Evolutionary conservation across 2,888 invertebrate species (phyloP), one percentile per base, ranked within the genome.

Genomic region (Clusia tigrina): DNA sequence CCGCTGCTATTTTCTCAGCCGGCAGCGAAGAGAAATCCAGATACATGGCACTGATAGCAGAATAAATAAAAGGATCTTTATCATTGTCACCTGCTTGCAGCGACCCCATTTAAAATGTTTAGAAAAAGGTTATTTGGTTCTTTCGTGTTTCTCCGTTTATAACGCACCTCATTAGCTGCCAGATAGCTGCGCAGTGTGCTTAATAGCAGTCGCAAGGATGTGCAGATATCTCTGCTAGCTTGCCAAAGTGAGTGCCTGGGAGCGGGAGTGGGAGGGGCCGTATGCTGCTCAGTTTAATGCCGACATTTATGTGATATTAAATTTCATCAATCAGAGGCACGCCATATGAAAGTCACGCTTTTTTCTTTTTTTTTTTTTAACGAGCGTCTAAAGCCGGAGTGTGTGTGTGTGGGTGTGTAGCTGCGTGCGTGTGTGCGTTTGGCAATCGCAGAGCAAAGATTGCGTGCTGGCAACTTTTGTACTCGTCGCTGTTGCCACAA

Each of bases 291-390:
- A 57, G 52, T 57, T 59, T 58, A 66, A 64, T 60, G 59, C 38
- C 51, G 54, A 64, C 60, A 64, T 66, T 66, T 66, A 66, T 64
- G 62, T 60, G 60, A 62, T 66, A 66, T 66, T 66, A 66, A 64
- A 66, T 62, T 66, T 59, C 64, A 66, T 62, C 66, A 66, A 64
- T 66, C 66, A 66, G 56, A 57, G 55, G 17, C 38, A 54, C 17
- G 42, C 42, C 42, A 17, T 42, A 17, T 42, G 42, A n/a, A n/a
- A 15, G 42, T 42, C n/a, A n/a, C n/a, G n/a, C n/a, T n/a, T n/a
- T n/a, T n/a, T n/a, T n/a, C n/a, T n/a, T n/a, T n/a, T n/a, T n/a
- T n/a, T n/a, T n/a, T n/a, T n/a, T n/a, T n/a, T n/a, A n/a, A n/a
- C n/a, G n/a, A n/a, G n/a, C n/a, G n/a, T n/a, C n/a, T n/a, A n/a